A percentile compares a stretch with the other conserved stretches of the same genome.
Evolutionary conservation across 2,113 vertebrate species (phyloP).

Genomic region (Tragelaphus imberbis): DNA sequence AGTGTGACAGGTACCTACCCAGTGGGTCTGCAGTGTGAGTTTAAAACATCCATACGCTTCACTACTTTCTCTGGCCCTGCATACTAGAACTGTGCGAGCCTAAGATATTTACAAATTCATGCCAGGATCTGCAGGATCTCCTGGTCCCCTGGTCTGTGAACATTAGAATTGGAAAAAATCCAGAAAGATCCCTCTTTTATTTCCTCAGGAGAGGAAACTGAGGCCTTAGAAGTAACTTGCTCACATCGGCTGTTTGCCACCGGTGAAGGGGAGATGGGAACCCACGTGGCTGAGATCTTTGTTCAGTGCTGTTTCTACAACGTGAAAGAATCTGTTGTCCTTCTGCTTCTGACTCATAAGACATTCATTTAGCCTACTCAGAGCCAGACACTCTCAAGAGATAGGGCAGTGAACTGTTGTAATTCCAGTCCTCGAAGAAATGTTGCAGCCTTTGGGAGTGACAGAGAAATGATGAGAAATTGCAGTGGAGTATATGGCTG

Average conservation of each 20-base stretch:
- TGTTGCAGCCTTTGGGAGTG: neutral
- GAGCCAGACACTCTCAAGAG: neutral
- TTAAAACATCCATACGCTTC: neutral
- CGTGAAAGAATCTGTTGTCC: neutral
- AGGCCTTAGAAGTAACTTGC: neutral
- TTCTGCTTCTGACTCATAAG: neutral
- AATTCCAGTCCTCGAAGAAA: neutral
- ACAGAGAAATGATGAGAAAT: neutral
- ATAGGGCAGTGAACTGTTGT: neutral
- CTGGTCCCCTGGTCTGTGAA: neutral
- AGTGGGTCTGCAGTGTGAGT: neutral
- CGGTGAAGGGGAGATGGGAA: neutral
- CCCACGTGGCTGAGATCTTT: neutral
- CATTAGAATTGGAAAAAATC: neutral
- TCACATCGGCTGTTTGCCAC: neutral
- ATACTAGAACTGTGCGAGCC: accelerated
- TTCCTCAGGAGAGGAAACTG: neutral
- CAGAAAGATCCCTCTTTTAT: neutral
- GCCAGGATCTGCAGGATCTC: neutral
- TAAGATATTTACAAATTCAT: neutral
- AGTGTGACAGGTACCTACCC: neutral
- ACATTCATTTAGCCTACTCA: neutral
- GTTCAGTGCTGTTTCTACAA: accelerated
- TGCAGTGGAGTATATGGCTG: accelerated
- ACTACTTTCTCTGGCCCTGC: neutral